phyloP scores from a whole-genome alignment of 2,888 invertebrate species.

The Epinotia demarniana region DNA sequence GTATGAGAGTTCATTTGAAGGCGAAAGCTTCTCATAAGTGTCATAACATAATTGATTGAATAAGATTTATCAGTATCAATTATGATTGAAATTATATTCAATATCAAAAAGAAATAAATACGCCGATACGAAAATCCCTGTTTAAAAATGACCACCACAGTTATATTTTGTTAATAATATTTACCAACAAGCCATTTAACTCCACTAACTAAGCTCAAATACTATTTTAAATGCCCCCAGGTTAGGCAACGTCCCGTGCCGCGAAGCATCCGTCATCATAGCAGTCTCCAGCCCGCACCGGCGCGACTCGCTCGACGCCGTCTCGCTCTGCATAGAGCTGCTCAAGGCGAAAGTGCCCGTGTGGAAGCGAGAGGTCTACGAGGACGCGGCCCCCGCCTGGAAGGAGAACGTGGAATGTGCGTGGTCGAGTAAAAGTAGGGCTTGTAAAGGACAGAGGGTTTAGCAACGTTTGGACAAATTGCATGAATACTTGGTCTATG shows the following conservation, averaged over 20 bases:
- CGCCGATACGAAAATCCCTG: too few relatives aligned
- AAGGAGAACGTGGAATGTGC: slow-evolving; percentile 93
- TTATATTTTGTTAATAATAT: too few relatives aligned
- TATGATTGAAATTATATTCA: too few relatives aligned
- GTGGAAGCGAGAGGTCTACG: slow-evolving; percentile 98
- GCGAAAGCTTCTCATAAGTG: too few relatives aligned
- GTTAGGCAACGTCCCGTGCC: slow-evolving; percentile 92
- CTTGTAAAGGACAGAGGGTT: slow-evolving; percentile 55
- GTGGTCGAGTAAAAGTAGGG: slow-evolving; percentile 86
- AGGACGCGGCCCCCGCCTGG: slow-evolving; percentile 86
- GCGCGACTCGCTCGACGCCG: slow-evolving; percentile 91
- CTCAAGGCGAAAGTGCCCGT: slow-evolving; percentile 96
- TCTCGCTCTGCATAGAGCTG: slow-evolving; percentile 92
- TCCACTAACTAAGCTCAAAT: too few relatives aligned
- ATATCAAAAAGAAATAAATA: too few relatives aligned
- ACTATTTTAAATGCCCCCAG: slow-evolving; percentile 67
- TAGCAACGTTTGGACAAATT: slow-evolving; percentile 23
- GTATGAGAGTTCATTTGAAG: too few relatives aligned
- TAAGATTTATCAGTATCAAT: too few relatives aligned
- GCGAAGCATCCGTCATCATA: slow-evolving; percentile 95
- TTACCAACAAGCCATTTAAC: too few relatives aligned
- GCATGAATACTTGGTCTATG: too few relatives aligned
- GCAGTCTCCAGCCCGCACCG: slow-evolving; percentile 96
- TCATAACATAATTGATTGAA: too few relatives aligned
- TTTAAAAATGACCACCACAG: too few relatives aligned